Conservation (phyloP, 2,113 vertebrate genomes). For the Charina bottae region DNA sequence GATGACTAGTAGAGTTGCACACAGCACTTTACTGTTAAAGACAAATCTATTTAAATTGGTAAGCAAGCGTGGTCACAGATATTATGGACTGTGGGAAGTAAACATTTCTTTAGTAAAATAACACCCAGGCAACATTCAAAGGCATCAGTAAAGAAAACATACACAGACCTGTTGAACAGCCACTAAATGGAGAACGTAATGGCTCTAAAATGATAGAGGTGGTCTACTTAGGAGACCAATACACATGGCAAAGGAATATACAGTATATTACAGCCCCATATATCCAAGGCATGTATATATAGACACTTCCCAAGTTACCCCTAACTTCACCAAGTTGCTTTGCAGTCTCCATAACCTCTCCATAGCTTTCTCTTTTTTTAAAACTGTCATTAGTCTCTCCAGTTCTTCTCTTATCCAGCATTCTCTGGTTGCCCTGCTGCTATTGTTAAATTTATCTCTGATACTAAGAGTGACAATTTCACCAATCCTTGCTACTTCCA, state of each 20-base stretch:
- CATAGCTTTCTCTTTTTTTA: too few relatives aligned
- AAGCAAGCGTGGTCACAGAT: conserved; percentile 13
- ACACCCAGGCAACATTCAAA: conserved; percentile 18
- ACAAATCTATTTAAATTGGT: conserved; percentile 42
- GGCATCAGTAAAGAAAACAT: conserved; percentile 28
- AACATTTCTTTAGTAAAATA: conserved; percentile 35
- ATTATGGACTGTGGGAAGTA: conserved; percentile 47
- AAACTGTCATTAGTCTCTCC: too few relatives aligned
- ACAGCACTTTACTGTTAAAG: conserved; percentile 54
- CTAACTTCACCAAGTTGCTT: background rate
- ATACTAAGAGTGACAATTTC: too few relatives aligned
- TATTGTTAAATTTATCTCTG: too few relatives aligned
- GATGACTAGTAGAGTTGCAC: conserved; percentile 12
- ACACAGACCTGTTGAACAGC: conserved; percentile 7
- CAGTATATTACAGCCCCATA: background rate
- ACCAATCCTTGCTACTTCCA: too few relatives aligned
- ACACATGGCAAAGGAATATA: background rate
- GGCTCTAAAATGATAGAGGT: background rate
- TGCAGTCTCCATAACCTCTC: background rate
- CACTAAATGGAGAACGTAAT: background rate
- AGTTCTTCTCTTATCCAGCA: too few relatives aligned
- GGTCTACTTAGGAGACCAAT: background rate
- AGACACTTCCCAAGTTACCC: background rate
- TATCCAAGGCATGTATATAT: background rate
- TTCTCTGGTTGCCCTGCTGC: too few relatives aligned